Percentiles rank a stretch among this genome's conserved stretches.
Conservation (phyloP, 2,113 vertebrate genomes). For the Proterorhinus semilunaris region DNA sequence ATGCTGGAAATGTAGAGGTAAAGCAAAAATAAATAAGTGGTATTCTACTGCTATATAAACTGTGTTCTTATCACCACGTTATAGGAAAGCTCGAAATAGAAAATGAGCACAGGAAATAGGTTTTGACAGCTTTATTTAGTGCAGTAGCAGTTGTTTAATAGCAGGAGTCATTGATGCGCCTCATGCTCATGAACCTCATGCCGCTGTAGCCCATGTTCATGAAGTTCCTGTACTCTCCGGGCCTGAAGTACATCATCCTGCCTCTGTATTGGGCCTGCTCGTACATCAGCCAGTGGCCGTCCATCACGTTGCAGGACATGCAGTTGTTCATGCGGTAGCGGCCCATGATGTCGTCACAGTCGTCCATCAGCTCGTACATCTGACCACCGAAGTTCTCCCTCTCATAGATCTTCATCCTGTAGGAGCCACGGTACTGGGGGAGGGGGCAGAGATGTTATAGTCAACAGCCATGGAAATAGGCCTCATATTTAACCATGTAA, state of each 20-base stretch:
- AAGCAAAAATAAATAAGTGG: background rate
- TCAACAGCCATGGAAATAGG: background rate
- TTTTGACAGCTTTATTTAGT: slow-evolving; percentile 63
- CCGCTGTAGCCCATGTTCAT: slow-evolving; percentile 51
- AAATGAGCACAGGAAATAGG: slow-evolving; percentile 7
- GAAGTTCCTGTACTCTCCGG: slow-evolving; percentile 71
- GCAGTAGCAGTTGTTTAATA: slow-evolving; percentile 47
- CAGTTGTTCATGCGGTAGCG: slow-evolving; percentile 73
- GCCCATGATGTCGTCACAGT: slow-evolving; percentile 72
- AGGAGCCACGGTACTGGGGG: slow-evolving; percentile 65
- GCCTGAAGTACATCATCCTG: slow-evolving; percentile 71
- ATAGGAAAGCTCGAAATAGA: too few relatives aligned
- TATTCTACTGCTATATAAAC: too few relatives aligned
- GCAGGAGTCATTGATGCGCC: slow-evolving; percentile 68
- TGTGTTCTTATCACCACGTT: too few relatives aligned
- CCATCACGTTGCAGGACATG: slow-evolving; percentile 78
- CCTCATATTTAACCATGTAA: background rate
- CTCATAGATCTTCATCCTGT: slow-evolving; percentile 77
- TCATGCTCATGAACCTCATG: slow-evolving; percentile 70
- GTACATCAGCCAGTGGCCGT: slow-evolving; percentile 78
- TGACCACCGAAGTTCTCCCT: slow-evolving; percentile 75
- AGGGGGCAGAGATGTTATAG: background rate
- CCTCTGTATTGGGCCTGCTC: slow-evolving; percentile 73
- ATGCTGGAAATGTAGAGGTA: too few relatives aligned
- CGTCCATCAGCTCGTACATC: slow-evolving; percentile 73